Base-by-base conservation (phyloP, 2,113 vertebrate genomes). In the Ceratotherium simum region DNA sequence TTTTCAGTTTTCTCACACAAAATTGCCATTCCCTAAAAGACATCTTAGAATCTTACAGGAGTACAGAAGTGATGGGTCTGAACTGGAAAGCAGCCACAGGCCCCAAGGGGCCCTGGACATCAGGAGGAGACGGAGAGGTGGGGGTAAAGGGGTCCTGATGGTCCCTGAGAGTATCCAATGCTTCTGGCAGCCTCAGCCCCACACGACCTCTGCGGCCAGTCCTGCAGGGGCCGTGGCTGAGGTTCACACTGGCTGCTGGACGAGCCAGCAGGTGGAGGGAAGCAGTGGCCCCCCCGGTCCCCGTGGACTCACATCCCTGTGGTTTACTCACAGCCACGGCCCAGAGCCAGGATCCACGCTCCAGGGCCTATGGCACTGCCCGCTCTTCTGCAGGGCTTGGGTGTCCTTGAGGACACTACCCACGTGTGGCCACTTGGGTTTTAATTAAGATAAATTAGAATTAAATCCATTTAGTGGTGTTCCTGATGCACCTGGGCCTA, bases 401-500 rank as follows among this genome's bases (percentile, higher is more conserved):
- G 42, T 54, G 42, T 39, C 75, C 31, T 60, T 8, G 0, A 4
- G 56, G 64, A 48, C 18, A 4, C 62, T 29, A 8, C 39, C 33
- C n/a, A 25, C 0, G 0, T 3, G 18, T 75, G 76, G 78, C 78
- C 60, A 8, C 18, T 29, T 6, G 54, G 76, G 23, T 76, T 25
- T 31, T 54, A 10, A 2, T 5, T 3, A 13, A 6, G 6, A 6
- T 46, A 56, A 20, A 6, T 27, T 58, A 39, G 23, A 86, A n/a
- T 39, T 27, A 9, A 48, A 5, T 31, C 79, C 10, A 17, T 2
- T 31, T 60, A 29, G 23, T 4, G 0, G 2, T 0, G 11, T 33
- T 21, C 72, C 46, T 1, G 18, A 4, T 9, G 46, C 3, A 12
- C 25, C 12, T 0, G 18, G 6, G 42, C 20, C 23, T 9, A 0